phyloP scores from a whole-genome alignment of 2,888 invertebrate species.

The Nomada flava region DNA sequence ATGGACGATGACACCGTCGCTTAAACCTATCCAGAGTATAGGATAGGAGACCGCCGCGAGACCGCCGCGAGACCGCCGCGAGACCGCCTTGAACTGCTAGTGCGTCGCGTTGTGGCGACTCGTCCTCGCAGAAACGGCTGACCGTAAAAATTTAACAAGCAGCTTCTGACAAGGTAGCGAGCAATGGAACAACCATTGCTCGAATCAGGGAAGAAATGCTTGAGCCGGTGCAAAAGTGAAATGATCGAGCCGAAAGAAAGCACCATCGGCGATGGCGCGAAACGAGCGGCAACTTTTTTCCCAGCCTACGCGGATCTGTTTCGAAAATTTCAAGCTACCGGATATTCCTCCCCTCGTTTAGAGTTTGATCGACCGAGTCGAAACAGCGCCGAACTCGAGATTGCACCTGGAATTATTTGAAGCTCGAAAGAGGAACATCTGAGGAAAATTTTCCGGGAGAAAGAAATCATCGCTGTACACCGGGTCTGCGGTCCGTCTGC shows the following conservation, averaged over 20 bases:
- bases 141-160: conserved; percentile 79
- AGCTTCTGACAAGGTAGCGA: conserved; percentile 23
- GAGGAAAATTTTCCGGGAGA: neutral
- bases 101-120: conserved; percentile 4
- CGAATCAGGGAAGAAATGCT: neutral
- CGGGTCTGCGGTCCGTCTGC: neutral
- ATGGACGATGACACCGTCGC: neutral
- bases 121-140: conserved; percentile 59
- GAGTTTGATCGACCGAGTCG: neutral
- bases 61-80: too few species aligned
- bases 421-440: neutral
- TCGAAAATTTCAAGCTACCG: neutral
- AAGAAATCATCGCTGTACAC: neutral
- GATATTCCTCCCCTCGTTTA: neutral
- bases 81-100: neutral
- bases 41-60: neutral
- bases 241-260: conserved; percentile 42
- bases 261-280: neutral
- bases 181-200: conserved; percentile 30
- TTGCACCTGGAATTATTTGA: too few species aligned
- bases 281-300: too few species aligned
- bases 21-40: neutral
- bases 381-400: neutral
- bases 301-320: too few species aligned
- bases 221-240: conserved; percentile 2